These are phyloP conservation scores for Drosophila serrata DNA, from an alignment of 1,140 invertebrate genomes.

Conservation along the genomic window DNA sequence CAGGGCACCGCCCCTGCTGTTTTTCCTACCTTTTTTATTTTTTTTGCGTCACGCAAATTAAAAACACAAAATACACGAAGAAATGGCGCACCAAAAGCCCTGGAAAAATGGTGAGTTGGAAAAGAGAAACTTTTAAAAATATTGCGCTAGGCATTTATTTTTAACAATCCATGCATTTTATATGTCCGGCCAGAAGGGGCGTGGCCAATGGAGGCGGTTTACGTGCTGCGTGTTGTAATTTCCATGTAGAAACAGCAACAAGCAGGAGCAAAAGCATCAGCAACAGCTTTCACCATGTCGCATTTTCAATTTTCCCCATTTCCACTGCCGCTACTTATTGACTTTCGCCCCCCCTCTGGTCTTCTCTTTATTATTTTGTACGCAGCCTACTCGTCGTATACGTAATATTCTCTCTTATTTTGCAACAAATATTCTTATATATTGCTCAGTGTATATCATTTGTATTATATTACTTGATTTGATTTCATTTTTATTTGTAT, in stretches of 20 bases:
- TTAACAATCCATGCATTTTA: constrained; percentile 80
- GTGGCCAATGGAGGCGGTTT: constrained; percentile 19
- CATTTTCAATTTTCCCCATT: constrained; percentile 76
- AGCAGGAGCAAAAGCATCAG: constrained; percentile 5
- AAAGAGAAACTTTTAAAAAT: constrained; percentile 67
- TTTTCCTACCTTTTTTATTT: neutral
- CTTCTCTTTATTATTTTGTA: constrained; percentile 1
- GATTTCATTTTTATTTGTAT: constrained; percentile 25
- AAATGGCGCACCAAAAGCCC: constrained; percentile 20
- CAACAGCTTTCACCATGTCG: constrained; percentile 73
- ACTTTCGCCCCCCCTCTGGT: constrained; percentile 9
- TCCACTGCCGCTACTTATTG: constrained; percentile 42
- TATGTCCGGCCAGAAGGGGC: constrained; percentile 36
- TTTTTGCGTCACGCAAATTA: constrained; percentile 56
- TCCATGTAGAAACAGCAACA: constrained; percentile 63
- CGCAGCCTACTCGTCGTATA: neutral
- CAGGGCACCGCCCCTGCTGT: constrained; percentile 29
- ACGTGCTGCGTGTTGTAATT: constrained; percentile 68
- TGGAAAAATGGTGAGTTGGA: constrained; percentile 6
- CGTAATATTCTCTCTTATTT: neutral
- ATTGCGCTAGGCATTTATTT: constrained; percentile 74
- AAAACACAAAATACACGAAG: constrained; percentile 58
- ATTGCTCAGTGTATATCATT: constrained; percentile 27
- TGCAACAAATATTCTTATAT: neutral
- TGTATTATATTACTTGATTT: constrained; percentile 54